A percentile compares a stretch with the other conserved stretches of the same genome.
Conservation (phyloP, 2,888 invertebrate genomes). For the Unio delphinus region DNA sequence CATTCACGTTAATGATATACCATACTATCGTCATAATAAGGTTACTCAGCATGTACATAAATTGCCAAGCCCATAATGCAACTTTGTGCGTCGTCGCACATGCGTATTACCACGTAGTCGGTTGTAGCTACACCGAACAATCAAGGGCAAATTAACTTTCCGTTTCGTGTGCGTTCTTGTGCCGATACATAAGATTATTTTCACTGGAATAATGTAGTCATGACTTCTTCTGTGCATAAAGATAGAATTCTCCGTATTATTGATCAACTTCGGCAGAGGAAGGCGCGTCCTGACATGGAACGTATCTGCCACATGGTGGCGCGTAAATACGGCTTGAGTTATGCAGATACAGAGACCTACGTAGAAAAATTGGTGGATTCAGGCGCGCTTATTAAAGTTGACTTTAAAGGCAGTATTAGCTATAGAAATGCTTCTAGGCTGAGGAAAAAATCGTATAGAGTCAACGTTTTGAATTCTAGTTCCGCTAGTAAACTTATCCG, state of each 20-base stretch:
- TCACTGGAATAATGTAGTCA: too few relatives aligned
- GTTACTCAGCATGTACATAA: too few relatives aligned
- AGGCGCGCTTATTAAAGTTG: constrained; percentile 85
- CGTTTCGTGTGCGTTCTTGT: too few relatives aligned
- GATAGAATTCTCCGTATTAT: constrained; percentile 83
- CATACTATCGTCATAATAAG: too few relatives aligned
- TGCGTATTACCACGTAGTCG: constrained; percentile 36
- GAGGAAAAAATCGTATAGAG: constrained; percentile 76
- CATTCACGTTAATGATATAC: too few relatives aligned
- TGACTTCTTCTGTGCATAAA: constrained; percentile 7
- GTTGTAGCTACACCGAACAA: too few relatives aligned
- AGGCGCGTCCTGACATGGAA: constrained; percentile 87
- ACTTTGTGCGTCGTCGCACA: constrained; percentile 39
- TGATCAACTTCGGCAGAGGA: constrained; percentile 86
- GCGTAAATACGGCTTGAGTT: constrained; percentile 81
- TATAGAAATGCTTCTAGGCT: constrained; percentile 85
- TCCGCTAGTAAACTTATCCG: constrained; percentile 44
- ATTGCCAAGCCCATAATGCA: constrained; percentile 41
- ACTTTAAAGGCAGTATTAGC: constrained; percentile 89
- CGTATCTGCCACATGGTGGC: constrained; percentile 87
- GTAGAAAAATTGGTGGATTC: constrained; percentile 84
- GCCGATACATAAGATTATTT: too few relatives aligned
- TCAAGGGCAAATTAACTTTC: too few relatives aligned
- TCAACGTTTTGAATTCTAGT: constrained; percentile 56
- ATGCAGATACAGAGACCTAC: constrained; percentile 76